Percentiles rank a stretch among this genome's conserved stretches.
Evolutionary conservation across 30 jellyfish, hydroid and myxozoan species (phyloP).

Genomic region (Turritopsis rubra): DNA sequence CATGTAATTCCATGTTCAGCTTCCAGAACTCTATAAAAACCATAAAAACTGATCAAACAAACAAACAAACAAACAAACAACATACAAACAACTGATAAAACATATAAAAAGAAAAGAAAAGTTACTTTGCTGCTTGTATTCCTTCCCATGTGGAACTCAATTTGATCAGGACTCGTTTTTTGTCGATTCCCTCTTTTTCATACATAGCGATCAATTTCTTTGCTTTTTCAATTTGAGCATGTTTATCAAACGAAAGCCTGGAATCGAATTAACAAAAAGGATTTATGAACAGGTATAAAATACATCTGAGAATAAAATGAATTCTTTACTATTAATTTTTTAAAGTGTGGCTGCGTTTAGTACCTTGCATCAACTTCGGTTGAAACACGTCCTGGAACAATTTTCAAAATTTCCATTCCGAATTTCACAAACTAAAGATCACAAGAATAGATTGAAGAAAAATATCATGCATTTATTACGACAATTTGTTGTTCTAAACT

Average conservation of each 20-base stretch:
- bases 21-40: slow-evolving; percentile 54
- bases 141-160: slow-evolving; percentile 99
- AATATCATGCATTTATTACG: neutral
- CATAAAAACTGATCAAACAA: neutral
- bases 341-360: too few relatives aligned
- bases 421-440: slow-evolving; percentile 75
- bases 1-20: slow-evolving; percentile 79
- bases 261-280: neutral
- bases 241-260: slow-evolving; percentile 90
- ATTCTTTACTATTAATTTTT: too few relatives aligned
- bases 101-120: neutral
- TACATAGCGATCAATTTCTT: slow-evolving; percentile 63
- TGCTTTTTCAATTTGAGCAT: slow-evolving; percentile 86
- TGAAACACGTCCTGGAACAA: slow-evolving; percentile 98
- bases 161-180: slow-evolving; percentile 80
- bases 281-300: neutral
- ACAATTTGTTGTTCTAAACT: too few relatives aligned
- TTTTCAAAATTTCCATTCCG: slow-evolving; percentile 81
- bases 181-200: slow-evolving; percentile 78
- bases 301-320: too few relatives aligned
- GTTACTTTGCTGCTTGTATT: slow-evolving; percentile 97
- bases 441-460: neutral
- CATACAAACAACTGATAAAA: neutral
- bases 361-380: slow-evolving; percentile 99
- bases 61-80: neutral